Evolutionary conservation across 2,888 invertebrate species (phyloP), one percentile per base, ranked within the genome.

Genomic region (Drosophila kuntzei): DNA sequence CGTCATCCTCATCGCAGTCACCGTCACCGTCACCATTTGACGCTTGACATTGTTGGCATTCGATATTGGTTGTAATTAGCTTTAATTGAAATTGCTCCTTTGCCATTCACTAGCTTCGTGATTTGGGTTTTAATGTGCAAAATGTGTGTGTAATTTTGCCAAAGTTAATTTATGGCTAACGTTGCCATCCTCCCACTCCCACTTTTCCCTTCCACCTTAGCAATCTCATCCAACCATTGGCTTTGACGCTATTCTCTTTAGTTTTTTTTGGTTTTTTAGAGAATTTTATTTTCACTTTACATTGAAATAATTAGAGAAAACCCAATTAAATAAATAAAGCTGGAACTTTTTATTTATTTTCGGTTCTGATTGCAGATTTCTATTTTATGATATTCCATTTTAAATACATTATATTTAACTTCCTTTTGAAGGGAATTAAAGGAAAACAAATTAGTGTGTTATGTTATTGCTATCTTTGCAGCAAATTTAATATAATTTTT

Each of bases 61-160:
- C 89, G 87, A 86, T 86, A 86, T 89, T 88, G 89, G 83, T 68
- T 86, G 86, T 89, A 90, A 91, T 90, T 91, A 90, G 91, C 82
- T 90, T 87, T 90, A 90, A 90, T 91, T 90, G 90, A 88, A 89
- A 88, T 88, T 88, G 89, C 84, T 89, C 67, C 89, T 86, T 78
- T 76, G 72, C 76, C 78, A 64, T 77, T 72, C 68, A 68, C 79
- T 43, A 68, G 51, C 60, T 69, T 66, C 88, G 85, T 85, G 85
- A 85, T 85, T 85, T 87, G 89, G 75, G 71, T 85, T 85, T 89
- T 81, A 89, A 85, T 85, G 88, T 75, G 82, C 60, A 63, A 80
- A 85, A 79, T 69, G 62, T 76, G 84, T 72, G 67, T 74, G 73
- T 73, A 71, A 80, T 77, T 80, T 73, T 63, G 65, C 66, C 74